Base-by-base conservation (phyloP, 37 sponge, comb jelly and placozoan genomes). In the Cliona cf. orientalis region DNA sequence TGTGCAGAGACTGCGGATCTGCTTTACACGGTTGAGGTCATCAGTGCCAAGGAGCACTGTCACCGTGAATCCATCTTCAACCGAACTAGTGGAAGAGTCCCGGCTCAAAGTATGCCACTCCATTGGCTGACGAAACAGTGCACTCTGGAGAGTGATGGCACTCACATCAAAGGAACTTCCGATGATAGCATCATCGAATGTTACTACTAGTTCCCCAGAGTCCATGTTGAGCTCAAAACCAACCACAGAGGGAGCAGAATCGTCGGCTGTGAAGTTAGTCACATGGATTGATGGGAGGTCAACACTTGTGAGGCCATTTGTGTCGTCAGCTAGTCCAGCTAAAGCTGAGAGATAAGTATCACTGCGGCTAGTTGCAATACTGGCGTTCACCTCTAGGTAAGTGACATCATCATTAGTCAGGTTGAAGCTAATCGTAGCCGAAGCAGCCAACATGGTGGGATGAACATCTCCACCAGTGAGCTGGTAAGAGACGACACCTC, bases 1-100 rank as follows among this genome's bases (percentile, higher is more conserved):
- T 1, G 88, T 92, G 35, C 89, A 87, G 32, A 90, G 78, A 35
- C 57, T 66, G 2, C 91, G 79, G 45, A 90, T 87, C 57, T 90
- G 95, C 68, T 94, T 94, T 37, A 96, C 60, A 5, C 86, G 67
- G 43, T 96, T 96, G 21, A 96, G 66, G 53, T 96, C 97, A 19
- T 36, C 61, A 40, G n/a, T 41, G n/a, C 92, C 74, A 66, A 95
- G 37, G n/a, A 43, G 17, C 11, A 92, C 77, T 1, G 53, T 58
- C 1, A 93, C 34, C 3, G 21, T 19, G 42, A 93, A 96, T 22
- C 91, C 93, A 72, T 71, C 53, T 0, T 32, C 58, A 1, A 46
- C 17, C 14, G 83, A 79, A 58, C 28, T 55, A 42, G 77, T 45
- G 45, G 88, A 88, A 37, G 81, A 82, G 31, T 59, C 32, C 17